Evolutionary conservation across 2,113 vertebrate species (phyloP), one percentile per base, ranked within the genome.

Genomic region (Indicator indicator): DNA sequence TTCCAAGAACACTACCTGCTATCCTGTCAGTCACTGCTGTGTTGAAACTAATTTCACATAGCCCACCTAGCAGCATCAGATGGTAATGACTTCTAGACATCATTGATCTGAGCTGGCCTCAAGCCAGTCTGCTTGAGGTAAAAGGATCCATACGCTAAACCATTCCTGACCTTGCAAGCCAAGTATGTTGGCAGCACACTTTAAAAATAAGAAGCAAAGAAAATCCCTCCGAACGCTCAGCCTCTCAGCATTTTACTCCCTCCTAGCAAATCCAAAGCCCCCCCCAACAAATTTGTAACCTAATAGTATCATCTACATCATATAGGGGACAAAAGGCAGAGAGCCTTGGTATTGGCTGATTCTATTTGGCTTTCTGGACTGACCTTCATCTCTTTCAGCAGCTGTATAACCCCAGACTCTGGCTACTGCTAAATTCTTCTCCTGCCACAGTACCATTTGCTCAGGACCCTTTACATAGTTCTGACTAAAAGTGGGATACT

Each of bases 1-100:
- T 91, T 91, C 91, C 87, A 93, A 94, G 92, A 93, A 94, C 91
- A 93, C 67, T n/a, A 91, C 91, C 69, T 63, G 85, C 65, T 89
- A 69, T 84, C 59, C 78, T 91, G 92, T 89, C 95, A 91, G 93
- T 78, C 5, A 16, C 78, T 54, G 23, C 85, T 83, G 88, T 40
- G 77, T 69, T 83, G 76, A 93, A 88, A 96, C 58, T 88, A 72
- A 92, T 94, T 95, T 84, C 90, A 76, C 83, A 69, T 11, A 88
- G 88, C 80, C 83, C 80, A 93, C 85, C 93, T 90, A 90, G 87
- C 82, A 92, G 76, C 73, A 90, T 94, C 77, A 67, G 68, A 85
- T 80, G 65, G 65, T 62, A 95, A 89, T 83, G 89, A 92, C 84
- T 96, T 96, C 33, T 83, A 96, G 75, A 50, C 73, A 88, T 38